Conservation (phyloP, 2,888 invertebrate genomes). For the Drosophila anomelani region DNA sequence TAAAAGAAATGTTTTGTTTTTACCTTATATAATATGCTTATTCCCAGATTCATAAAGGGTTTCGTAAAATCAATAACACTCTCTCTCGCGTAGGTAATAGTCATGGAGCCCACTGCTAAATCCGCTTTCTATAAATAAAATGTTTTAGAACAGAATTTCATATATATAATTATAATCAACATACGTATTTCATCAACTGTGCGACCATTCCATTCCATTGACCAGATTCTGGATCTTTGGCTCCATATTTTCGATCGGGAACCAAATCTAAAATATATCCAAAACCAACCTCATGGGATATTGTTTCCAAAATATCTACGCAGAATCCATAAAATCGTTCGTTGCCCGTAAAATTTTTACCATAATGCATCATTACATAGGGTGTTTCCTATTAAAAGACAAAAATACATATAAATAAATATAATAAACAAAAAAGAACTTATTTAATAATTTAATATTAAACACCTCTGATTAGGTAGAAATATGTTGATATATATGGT, state of each 20-base stretch:
- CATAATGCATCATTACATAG: constrained; percentile 90
- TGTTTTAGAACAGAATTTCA: constrained; percentile 86
- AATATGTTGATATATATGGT: no score
- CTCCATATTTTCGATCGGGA: constrained; percentile 90
- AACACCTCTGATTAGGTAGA: no score
- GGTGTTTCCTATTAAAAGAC: constrained; percentile 87
- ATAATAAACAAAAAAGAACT: no score
- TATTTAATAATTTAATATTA: no score
- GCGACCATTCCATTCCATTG: constrained; percentile 92
- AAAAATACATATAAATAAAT: background rate
- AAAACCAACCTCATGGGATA: constrained; percentile 89
- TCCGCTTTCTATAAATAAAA: constrained; percentile 89
- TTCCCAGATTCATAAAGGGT: constrained; percentile 96
- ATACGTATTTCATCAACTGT: constrained; percentile 89
- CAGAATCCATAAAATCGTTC: constrained; percentile 92
- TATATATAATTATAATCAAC: background rate
- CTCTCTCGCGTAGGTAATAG: constrained; percentile 94
- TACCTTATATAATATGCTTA: constrained; percentile 94
- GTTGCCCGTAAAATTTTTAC: constrained; percentile 90
- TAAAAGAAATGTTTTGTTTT: constrained; percentile 28
- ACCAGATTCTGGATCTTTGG: constrained; percentile 89
- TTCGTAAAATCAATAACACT: constrained; percentile 96
- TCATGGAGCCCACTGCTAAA: constrained; percentile 94
- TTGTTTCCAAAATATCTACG: constrained; percentile 89
- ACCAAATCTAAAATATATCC: constrained; percentile 89